phyloP scores from a whole-genome alignment of 2,113 vertebrate genomes.

The Clupea harengus region DNA sequence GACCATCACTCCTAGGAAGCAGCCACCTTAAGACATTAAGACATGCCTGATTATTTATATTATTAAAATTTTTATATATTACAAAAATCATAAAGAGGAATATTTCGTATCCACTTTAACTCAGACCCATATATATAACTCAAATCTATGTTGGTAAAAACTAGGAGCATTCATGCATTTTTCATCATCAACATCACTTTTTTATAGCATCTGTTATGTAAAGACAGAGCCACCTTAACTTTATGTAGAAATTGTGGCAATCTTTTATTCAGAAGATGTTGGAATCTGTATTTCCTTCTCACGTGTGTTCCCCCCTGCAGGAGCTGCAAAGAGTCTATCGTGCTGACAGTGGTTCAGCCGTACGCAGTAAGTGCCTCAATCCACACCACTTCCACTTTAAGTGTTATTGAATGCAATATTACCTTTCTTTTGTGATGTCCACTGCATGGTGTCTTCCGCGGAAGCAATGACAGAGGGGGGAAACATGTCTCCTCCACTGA shows the following conservation, averaged over 20 bases:
- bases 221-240: neutral
- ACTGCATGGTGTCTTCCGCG: too few relatives aligned
- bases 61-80: too few relatives aligned
- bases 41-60: neutral
- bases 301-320: constrained; percentile 70
- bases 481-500: too few relatives aligned
- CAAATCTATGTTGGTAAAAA: neutral
- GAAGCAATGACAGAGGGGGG: neutral
- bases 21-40: neutral
- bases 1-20: too few relatives aligned
- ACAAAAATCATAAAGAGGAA: neutral
- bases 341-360: constrained; percentile 94
- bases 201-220: neutral
- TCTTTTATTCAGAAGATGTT: neutral
- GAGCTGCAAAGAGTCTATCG: constrained; percentile 98
- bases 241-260: neutral
- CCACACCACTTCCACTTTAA: neutral
- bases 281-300: constrained; percentile 47
- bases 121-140: neutral
- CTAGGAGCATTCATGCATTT: neutral
- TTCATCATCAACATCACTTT: neutral
- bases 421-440: neutral
- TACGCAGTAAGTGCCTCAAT: constrained; percentile 84
- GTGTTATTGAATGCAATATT: neutral
- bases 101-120: neutral